Evolutionary conservation across 1,140 invertebrate species (phyloP), one percentile per base, ranked within the genome.

Genomic region (Sycobia sp.): DNA sequence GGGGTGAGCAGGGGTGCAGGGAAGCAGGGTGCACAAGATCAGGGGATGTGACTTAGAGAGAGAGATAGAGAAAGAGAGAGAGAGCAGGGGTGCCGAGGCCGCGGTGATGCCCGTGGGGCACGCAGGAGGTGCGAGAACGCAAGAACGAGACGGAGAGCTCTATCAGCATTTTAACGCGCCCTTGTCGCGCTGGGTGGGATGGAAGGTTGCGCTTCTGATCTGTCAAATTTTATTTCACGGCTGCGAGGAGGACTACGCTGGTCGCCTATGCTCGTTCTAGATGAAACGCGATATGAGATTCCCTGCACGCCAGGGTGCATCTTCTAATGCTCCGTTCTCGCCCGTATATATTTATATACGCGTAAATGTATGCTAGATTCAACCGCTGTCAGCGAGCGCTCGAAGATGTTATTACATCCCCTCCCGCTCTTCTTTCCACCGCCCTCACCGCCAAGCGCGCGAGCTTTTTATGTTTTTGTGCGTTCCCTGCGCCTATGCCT

Each of bases 171-270:
- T 32, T 46, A 13, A 23, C 13, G 34, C 23, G 43, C 44, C 49
- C 63, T 58, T 57, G 51, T 62, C 14, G n/a, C 4, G 27, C 16
- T n/a, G 9, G 55, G 47, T 25, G 47, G 47, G 56, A 67, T 63
- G 58, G 47, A 57, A 70, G 69, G 59, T 72, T 69, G 62, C 66
- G 69, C 61, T 73, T 74, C 73, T 75, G 77, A 78, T 77, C 77
- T 78, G 78, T 80, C 79, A 80, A 80, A 81, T 81, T 80, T 81
- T 74, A 78, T 80, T 81, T 80, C 77, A 80, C 77, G 76, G 74
- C 74, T 67, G 69, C 66, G 54, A 72, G 73, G 69, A 62, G 69
- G 71, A 63, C 65, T 18, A 7, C 22, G 8, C 16, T 3, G 11
- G 27, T 32, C 68, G 62, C 65, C 63, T n/a, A n/a, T n/a, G n/a